Evolutionary conservation across 2,888 invertebrate species (phyloP).

Genomic region (Drosophila multiciliata): DNA sequence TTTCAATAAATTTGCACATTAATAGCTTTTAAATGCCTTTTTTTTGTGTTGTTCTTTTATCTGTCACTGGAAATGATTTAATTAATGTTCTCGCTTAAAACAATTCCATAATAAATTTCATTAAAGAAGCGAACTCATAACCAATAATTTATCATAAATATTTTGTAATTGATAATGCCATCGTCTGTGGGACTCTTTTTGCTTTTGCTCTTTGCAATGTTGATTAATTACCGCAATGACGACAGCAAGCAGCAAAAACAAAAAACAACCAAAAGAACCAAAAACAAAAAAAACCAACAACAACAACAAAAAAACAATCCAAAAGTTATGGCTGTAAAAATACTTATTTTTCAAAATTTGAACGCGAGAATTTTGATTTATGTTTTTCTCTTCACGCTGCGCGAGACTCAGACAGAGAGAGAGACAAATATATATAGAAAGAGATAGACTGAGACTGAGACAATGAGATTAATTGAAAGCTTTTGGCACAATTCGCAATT

Average conservation of each 20-base stretch:
- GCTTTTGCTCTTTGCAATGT: conserved; percentile 42
- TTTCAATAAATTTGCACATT: conserved; percentile 41
- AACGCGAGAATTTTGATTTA: conserved; percentile 64
- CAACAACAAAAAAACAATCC: conserved; percentile 28
- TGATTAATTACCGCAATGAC: conserved; percentile 76
- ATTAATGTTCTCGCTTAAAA: conserved; percentile 56
- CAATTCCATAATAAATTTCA: conserved; percentile 73
- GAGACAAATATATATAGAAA: background rate
- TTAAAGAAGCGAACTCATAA: conserved; percentile 55
- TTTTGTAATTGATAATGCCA: conserved; percentile 75
- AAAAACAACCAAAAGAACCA: conserved; percentile 20
- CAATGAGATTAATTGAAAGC: conserved; percentile 52
- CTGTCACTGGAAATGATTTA: conserved; percentile 63
- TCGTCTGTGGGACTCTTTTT: conserved; percentile 59
- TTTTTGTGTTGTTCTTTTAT: conserved; percentile 7
- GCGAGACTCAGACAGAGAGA: background rate
- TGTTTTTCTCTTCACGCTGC: conserved; percentile 38
- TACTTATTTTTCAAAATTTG: conserved; percentile 70
- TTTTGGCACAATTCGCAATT: conserved; percentile 47
- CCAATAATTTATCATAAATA: conserved; percentile 68
- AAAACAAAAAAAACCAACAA: background rate
- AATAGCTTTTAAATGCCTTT: conserved; percentile 47
- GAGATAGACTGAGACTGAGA: conserved; percentile 5
- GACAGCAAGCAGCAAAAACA: conserved; percentile 35
- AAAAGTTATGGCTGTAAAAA: conserved; percentile 69